phyloP scores from a whole-genome alignment of 92 coral and sea anemone genomes.

The Galaxea fascicularis region DNA sequence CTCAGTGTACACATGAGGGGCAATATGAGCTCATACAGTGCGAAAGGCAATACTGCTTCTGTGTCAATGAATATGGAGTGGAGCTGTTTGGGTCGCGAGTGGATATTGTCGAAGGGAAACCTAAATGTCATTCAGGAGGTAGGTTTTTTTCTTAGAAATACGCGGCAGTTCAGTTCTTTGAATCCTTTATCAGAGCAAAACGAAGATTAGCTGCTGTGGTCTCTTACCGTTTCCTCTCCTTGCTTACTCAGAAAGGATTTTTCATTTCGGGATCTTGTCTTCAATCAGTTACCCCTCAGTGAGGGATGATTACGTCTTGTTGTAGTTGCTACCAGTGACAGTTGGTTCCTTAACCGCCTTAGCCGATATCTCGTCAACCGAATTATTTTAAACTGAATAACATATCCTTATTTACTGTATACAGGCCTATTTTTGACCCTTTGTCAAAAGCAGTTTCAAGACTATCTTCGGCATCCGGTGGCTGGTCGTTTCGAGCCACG shows the following conservation, averaged over 20 bases:
- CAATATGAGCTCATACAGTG: conserved; percentile 84
- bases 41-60: conserved; percentile 74
- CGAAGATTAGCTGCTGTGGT: too few species aligned
- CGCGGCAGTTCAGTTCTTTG: not conserved
- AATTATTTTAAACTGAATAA: not conserved
- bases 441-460: conserved; percentile 77
- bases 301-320: too few species aligned
- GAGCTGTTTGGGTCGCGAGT: conserved; percentile 70
- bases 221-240: too few species aligned
- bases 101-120: conserved; percentile 60
- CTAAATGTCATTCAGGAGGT: conserved; percentile 66
- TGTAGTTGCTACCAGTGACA: not conserved
- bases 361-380: not conserved
- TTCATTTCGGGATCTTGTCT: too few species aligned
- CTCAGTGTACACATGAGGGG: conserved; percentile 85
- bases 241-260: too few species aligned
- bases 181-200: too few species aligned
- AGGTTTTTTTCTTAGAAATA: not conserved
- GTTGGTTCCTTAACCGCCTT: too few species aligned
- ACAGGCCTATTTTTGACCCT: conserved; percentile 47
- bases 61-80: conserved; percentile 74
- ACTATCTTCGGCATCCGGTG: conserved; percentile 56
- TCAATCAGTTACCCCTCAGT: too few species aligned
- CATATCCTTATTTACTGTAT: not conserved
- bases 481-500: conserved; percentile 74